Evolutionary conservation across 2,888 invertebrate genomes (phyloP).

Genomic region (Sinelater perroti): DNA sequence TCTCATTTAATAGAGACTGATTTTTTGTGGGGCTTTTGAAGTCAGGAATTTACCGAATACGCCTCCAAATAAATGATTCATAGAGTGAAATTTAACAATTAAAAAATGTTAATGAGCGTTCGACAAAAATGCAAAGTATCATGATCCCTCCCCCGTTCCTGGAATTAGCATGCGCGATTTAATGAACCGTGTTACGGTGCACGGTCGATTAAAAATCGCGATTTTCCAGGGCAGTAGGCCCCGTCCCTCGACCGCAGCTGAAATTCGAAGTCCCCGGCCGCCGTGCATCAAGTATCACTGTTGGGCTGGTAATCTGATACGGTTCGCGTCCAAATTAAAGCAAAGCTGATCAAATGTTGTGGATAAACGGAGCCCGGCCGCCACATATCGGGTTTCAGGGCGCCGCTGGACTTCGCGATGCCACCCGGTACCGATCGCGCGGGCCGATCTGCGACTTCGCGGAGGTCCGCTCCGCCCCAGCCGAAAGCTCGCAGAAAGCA

Average conservation of each 20-base stretch:
- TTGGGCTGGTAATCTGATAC: conserved; percentile 31
- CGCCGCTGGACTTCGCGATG: background rate
- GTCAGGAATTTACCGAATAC: no score
- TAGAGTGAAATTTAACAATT: no score
- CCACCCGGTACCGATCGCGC: background rate
- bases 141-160: no score
- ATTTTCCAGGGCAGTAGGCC: background rate
- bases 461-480: no score
- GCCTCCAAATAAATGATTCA: no score
- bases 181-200: no score
- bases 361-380: conserved; percentile 52
- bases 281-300: conserved; percentile 25
- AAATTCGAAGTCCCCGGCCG: conserved; percentile 18
- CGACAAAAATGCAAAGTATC: no score
- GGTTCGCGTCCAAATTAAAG: conserved; percentile 56
- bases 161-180: no score
- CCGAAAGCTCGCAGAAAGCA: conserved; percentile 26
- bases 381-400: conserved; percentile 30
- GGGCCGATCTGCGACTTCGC: background rate
- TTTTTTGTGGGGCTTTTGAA: no score
- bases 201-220: no score
- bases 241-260: conserved; percentile 11
- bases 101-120: no score
- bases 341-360: conserved; percentile 61
- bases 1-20: no score